A percentile compares a stretch with the other conserved stretches of the same genome.
phyloP scores from a whole-genome alignment of 2,113 vertebrate species.

The Puntigrus tetrazona region DNA sequence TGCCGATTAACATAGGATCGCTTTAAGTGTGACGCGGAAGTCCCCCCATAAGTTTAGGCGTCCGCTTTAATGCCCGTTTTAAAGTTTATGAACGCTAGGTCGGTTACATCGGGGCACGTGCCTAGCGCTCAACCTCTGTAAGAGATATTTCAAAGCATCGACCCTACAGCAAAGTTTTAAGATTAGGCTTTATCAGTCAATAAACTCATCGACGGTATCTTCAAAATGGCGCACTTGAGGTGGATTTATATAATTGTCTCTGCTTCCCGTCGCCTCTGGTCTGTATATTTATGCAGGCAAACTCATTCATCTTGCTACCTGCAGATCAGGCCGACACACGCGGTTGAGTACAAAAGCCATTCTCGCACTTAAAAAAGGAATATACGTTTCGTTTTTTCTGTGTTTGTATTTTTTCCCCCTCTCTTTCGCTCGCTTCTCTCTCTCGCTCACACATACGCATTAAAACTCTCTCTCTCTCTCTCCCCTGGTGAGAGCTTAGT shows the following conservation, averaged over 20 bases:
- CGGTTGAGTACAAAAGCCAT: conserved; percentile 40
- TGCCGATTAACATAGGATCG: conserved; percentile 86
- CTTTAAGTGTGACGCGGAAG: conserved; percentile 68
- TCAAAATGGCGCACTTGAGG: neutral
- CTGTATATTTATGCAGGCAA: conserved; percentile 49
- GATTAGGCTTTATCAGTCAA: neutral
- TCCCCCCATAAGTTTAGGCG: neutral
- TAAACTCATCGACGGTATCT: neutral
- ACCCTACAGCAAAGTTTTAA: conserved; percentile 24
- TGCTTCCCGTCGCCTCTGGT: conserved; percentile 44
- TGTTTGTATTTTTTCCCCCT: conserved; percentile 39
- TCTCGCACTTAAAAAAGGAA: conserved; percentile 47
- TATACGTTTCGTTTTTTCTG: conserved; percentile 16
- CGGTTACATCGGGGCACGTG: conserved; percentile 6
- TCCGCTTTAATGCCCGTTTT: neutral
- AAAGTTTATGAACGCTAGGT: conserved; percentile 38
- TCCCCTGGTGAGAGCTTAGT: conserved; percentile 61
- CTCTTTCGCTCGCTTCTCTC: conserved; percentile 29
- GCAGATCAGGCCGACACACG: conserved; percentile 27
- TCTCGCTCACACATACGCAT: conserved; percentile 50
- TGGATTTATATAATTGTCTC: conserved; percentile 8
- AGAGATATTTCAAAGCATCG: neutral
- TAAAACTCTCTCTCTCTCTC: conserved; percentile 39
- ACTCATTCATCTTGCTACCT: conserved; percentile 44
- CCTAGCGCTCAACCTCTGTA: neutral